A percentile compares a stretch with the other conserved stretches of the same genome.
Evolutionary conservation across 2,797 vertebrate species (phyloP).

Genomic region (Crenichthys baileyi): DNA sequence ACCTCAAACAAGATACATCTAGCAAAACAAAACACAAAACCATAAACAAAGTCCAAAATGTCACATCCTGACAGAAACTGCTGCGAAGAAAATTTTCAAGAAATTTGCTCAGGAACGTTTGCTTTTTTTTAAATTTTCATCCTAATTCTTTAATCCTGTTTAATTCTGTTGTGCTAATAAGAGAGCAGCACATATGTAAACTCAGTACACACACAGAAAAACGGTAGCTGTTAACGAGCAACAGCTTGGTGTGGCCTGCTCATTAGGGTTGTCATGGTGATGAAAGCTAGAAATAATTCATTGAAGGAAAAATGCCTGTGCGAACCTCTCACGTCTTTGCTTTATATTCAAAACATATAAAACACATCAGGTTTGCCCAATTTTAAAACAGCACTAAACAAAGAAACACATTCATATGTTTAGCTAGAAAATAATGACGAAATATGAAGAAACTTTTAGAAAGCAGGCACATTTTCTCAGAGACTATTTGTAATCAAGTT

Average conservation of each 20-base stretch:
- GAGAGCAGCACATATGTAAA: not conserved
- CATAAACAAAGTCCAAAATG: too few species aligned
- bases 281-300: not conserved
- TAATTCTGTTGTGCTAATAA: not conserved
- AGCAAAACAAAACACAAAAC: too few species aligned
- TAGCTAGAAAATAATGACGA: not conserved
- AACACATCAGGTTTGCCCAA: not conserved
- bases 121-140: not conserved
- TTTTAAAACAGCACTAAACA: not conserved
- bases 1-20: too few species aligned
- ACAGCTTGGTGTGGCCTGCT: not conserved
- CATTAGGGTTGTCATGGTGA: not conserved
- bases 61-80: too few species aligned
- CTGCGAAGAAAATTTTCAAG: not conserved
- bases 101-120: not conserved
- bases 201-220: not conserved
- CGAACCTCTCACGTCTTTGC: not conserved
- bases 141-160: not conserved
- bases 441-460: not conserved
- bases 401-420: not conserved
- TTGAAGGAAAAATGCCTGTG: not conserved
- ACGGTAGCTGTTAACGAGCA: slow-evolving; percentile 2
- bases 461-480: not conserved
- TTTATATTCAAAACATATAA: not conserved
- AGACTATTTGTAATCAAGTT: not conserved